Base-by-base conservation (phyloP, 1,140 invertebrate species). In the Drosophila ohnishii region DNA sequence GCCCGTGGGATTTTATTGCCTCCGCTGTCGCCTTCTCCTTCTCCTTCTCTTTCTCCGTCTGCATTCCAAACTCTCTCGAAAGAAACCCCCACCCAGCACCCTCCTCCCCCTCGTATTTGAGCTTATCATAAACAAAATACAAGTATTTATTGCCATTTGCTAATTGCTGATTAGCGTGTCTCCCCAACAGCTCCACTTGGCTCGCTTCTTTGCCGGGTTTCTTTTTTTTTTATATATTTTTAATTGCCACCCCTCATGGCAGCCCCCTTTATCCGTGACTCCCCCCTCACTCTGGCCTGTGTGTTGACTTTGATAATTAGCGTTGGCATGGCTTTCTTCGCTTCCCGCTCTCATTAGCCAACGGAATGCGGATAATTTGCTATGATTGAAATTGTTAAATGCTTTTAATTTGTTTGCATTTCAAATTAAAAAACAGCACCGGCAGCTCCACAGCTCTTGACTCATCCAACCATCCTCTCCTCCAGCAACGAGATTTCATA, bases 141-240 rank as follows among this genome's bases (percentile, higher is more conserved):
- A 55, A 55, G 51, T 55, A 80, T 87, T 88, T 88, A 83, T 83
- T 80, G 76, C 65, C 60, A 64, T 80, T 88, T 80, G 69, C 78
- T 87, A 88, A 87, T 87, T 88, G 77, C 65, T 88, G 84, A 78
- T 87, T 87, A 87, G 83, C 84, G 80, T 80, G 69, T 66, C 61
- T 67, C 39, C 34, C 30, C 48, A 32, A 28, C 62, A 57, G 69
- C 66, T 71, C 65, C 65, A 71, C 35, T 80, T 83, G 64, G 55
- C 50, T 55, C 34, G 53, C 53, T 80, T 69, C 75, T 56, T 73
- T 57, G 57, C 53, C 64, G 39, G 56, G 22, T 22, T 37, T 28
- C 44, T 30, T 22, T 39, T 8, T 60, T 34, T 0, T 16, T 5
- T 10, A 0, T 34, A 11, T 2, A 0, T 34, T 34, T 64, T 78